Percentiles rank a stretch among this genome's conserved stretches.
Conservation (phyloP, 1,140 invertebrate genomes). For the Arctopsyche grandis region DNA sequence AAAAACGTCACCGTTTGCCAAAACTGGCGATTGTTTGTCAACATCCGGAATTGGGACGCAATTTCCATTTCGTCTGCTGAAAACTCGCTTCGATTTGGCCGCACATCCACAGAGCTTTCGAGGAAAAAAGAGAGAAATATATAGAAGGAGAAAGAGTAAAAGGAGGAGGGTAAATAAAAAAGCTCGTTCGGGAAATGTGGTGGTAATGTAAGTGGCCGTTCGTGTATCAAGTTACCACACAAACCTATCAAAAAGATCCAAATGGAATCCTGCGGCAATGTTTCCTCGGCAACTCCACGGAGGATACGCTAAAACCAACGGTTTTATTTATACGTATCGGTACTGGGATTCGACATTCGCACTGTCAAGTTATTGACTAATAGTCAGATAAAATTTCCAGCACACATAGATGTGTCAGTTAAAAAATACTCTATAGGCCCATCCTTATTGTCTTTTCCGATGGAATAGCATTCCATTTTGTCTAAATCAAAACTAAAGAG, state of each 20-base stretch:
- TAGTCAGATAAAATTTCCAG: too few species aligned
- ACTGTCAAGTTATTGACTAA: background rate
- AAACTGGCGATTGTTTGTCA: constrained; percentile 22
- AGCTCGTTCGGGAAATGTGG: background rate
- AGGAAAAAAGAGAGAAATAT: too few species aligned
- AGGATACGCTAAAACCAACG: constrained; percentile 5
- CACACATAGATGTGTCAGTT: too few species aligned
- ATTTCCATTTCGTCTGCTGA: constrained; percentile 14
- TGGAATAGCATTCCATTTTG: too few species aligned
- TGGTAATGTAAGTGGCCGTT: constrained; percentile 45
- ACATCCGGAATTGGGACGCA: constrained; percentile 15
- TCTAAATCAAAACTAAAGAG: too few species aligned
- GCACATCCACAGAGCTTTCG: background rate
- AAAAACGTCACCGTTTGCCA: background rate
- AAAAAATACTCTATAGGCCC: too few species aligned
- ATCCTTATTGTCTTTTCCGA: too few species aligned
- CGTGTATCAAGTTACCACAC: constrained; percentile 48
- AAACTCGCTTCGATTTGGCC: background rate
- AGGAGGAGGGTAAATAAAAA: background rate
- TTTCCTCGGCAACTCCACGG: constrained; percentile 27
- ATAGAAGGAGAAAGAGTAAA: background rate
- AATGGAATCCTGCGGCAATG: constrained; percentile 50
- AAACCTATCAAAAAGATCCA: constrained; percentile 52
- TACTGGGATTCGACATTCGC: background rate
- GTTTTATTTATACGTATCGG: constrained; percentile 30